Conservation (phyloP, 2,113 vertebrate genomes). For the Stomatorhinus ivindoensis region DNA sequence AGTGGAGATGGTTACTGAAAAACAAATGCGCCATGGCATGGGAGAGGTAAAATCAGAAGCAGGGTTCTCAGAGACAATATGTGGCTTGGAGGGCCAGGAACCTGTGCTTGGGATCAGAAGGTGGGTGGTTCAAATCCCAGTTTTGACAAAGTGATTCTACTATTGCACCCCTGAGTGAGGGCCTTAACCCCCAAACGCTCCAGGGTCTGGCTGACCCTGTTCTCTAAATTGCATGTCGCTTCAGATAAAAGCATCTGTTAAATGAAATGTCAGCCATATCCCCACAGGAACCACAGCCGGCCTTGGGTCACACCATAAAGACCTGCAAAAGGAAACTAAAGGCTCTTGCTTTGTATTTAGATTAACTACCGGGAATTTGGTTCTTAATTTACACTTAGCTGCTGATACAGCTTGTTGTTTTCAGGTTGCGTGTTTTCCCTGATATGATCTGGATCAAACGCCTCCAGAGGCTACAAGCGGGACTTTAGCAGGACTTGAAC, state of each 20-base stretch:
- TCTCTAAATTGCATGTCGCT: neutral
- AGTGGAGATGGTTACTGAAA: slow-evolving; percentile 1
- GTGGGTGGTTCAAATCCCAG: neutral
- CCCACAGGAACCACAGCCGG: neutral
- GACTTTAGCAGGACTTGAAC: neutral
- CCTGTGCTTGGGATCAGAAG: neutral
- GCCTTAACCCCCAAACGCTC: neutral
- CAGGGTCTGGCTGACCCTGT: neutral
- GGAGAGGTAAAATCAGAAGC: neutral
- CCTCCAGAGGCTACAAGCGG: neutral
- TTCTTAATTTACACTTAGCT: neutral
- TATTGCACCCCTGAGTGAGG: neutral
- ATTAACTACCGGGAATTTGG: neutral
- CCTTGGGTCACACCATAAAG: neutral
- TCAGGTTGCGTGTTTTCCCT: neutral
- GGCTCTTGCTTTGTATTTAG: neutral
- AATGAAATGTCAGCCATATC: neutral
- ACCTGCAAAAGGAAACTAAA: neutral
- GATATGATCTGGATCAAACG: neutral
- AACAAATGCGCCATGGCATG: neutral
- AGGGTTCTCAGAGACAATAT: neutral
- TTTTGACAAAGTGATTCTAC: neutral
- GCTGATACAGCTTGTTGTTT: neutral
- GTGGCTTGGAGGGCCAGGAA: neutral
- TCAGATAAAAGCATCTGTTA: neutral